Evolutionary conservation across 2,797 vertebrate genomes (phyloP), one percentile per base, ranked within the genome.

Genomic region (Decapterus maruadsi): DNA sequence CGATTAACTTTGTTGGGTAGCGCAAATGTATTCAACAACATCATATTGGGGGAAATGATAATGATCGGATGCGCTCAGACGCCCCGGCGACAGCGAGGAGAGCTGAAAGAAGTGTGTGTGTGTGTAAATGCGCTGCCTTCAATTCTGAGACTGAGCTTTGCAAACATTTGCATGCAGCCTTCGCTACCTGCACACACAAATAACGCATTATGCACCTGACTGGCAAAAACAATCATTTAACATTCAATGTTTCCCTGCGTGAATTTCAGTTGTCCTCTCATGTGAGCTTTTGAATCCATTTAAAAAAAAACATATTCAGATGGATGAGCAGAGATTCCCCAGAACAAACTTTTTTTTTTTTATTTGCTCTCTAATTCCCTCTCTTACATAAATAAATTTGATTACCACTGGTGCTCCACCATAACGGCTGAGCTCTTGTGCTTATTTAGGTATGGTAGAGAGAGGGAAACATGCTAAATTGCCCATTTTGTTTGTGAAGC

Each of bases 301-400:
- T 56, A 7, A 68, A 76, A 36, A 36, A 36, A 36, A 36, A 36
- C 31, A 34, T 34, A 34, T 34, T 36, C 7, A 58, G 10, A 71
- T 80, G 55, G 48, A 75, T 43, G 34, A 36, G 34, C 0, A 0
- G n/a, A 68, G 26, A 81, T 68, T 42, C 38, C 72, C 62, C 45
- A 20, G 50, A 84, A 80, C 60, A 78, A 79, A 80, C 59, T 74
- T 82, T 70, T 26, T 74, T 82, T 70, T 26, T 26, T 36, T 70
- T 60, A 65, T 60, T 38, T 67, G n/a, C 68, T 71, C 45, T 70
- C 73, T 71, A 69, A 67, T 83, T 62, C 1, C 6, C 43, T 57
- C 13, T 16, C 45, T 34, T 60, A 22, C 36, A 74, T 65, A 78
- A 69, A 72, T 79, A 50, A 42, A 75, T 84, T 48, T 73, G 66